Evolutionary conservation across 2,888 invertebrate species (phyloP).

Genomic region (Aphidoletes aphidimyza): DNA sequence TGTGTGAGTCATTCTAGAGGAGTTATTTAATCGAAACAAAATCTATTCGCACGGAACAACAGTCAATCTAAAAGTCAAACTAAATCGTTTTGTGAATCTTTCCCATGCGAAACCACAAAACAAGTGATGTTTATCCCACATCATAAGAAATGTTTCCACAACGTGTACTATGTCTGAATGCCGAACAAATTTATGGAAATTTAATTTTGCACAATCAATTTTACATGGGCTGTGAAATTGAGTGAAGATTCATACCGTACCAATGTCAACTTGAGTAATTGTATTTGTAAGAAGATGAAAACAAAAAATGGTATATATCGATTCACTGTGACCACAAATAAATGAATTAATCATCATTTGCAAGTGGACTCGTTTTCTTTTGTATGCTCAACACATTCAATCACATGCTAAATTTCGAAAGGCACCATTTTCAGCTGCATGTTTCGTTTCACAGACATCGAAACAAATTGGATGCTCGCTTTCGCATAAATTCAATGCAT

Average conservation of each 20-base stretch:
- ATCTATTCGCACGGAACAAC: no score
- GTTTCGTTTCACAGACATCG: not conserved
- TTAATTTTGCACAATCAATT: constrained; percentile 31
- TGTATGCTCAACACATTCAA: not conserved
- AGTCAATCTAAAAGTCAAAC: no score
- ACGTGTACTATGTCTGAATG: not conserved
- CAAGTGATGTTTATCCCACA: not conserved
- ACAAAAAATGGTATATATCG: not conserved
- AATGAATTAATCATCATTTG: constrained; percentile 51
- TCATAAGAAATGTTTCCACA: not conserved
- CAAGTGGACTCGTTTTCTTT: not conserved
- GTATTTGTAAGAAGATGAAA: no score
- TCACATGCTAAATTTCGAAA: not conserved
- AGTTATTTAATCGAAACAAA: no score
- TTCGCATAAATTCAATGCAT: constrained; percentile 20
- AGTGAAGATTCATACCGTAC: no score
- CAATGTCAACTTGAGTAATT: not conserved
- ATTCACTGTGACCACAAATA: not conserved
- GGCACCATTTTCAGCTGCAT: not conserved
- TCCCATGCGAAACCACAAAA: no score
- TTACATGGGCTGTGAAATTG: not conserved
- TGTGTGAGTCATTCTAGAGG: no score
- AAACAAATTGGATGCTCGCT: constrained; percentile 3
- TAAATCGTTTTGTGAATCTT: no score
- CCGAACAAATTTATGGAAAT: not conserved